Evolutionary conservation across 2,797 vertebrate genomes (phyloP), one percentile per base, ranked within the genome.

Genomic region (Xenopus petersii): DNA sequence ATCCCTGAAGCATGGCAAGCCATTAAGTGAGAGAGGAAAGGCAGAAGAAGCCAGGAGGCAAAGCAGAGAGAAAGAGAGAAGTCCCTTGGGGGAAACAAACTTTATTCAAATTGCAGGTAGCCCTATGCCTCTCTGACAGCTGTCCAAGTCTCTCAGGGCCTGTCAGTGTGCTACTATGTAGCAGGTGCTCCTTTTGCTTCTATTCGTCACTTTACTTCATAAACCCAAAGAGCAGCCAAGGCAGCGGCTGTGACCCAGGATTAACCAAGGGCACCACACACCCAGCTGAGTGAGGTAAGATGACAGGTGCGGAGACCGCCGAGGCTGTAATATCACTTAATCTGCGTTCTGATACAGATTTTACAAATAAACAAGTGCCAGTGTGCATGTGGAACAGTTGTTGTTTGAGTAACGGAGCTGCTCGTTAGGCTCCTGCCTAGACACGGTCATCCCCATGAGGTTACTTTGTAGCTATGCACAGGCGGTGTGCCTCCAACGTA

Each of bases 211-310:
- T 89, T 82, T 80, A 78, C 82, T 87, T 85, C 86, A 87, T 87
- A 87, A 84, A 89, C 87, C 82, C 87, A 85, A 82, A 84, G 54
- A 83, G 86, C 82, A 85, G 89, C 88, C 91, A 90, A 91, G 89
- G 87, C 89, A 86, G 87, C 81, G 86, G 84, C 87, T 88, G 36
- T 42, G 86, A 86, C 89, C 84, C 88, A 82, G 91, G 91, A 91
- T 89, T 85, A 89, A 82, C 86, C 87, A 84, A 90, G 88, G 82
- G 87, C 88, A 88, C 11, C 89, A 87, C 87, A 83, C 89, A 82
- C 88, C 85, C 85, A 61, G 76, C 87, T 85, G 82, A 91, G 90
- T 90, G 91, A 93, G 92, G 92, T 93, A 92, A 92, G 92, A 81
- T 84, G 83, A 85, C 89, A 91, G 91, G 89, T 92, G 90, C 84